Evolutionary conservation across 2,888 invertebrate genomes (phyloP), one percentile per base, ranked within the genome.

Genomic region (Amiota mariae): DNA sequence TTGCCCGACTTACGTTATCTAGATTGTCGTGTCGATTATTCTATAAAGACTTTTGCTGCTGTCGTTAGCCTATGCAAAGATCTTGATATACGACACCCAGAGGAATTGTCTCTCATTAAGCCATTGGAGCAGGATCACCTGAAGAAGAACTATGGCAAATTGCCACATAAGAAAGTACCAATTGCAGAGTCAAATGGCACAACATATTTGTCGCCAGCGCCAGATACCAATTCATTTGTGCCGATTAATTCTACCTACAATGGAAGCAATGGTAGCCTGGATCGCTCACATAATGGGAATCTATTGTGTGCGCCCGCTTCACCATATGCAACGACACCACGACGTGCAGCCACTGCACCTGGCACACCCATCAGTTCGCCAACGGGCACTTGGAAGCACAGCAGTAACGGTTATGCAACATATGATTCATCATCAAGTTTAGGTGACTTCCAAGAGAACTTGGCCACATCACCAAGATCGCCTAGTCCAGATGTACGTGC

Each of bases 1-100:
- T 91, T 99, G 82, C 98, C 99, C 8, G 98, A 99, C 90, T 91
- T 98, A 83, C 93, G 98, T 87, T 95, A 94, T 87, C 92, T 98
- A 78, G 97, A 98, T 89, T 95, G 96, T 91, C 94, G 95, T 86
- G 96, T 98, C 51, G 97, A 99, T 91, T 99, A 97, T 91, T 98
- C 98, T 11, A 94, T 96, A 61, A 97, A 98, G 91, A 97, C 98
- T 1, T 98, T 99, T 91, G 95, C 95, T 84, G 94, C 98, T 20
- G 97, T 98, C 73, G 93, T 97, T 57, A 94, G 94, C 82, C 92
- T 97, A n/a, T 96, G 97, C 91, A 96, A 96, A 90, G 95, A 96
- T 90, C 91, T 97, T 78, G 96, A 97, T 75, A 96, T 99, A 85
- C 92, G 99, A 82, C 97, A 98, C 89, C 97, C 98, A 2, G 99